A percentile compares a stretch with the other conserved stretches of the same genome.
phyloP scores from a whole-genome alignment of 1,140 invertebrate genomes.

The Zaprionus davidi region DNA sequence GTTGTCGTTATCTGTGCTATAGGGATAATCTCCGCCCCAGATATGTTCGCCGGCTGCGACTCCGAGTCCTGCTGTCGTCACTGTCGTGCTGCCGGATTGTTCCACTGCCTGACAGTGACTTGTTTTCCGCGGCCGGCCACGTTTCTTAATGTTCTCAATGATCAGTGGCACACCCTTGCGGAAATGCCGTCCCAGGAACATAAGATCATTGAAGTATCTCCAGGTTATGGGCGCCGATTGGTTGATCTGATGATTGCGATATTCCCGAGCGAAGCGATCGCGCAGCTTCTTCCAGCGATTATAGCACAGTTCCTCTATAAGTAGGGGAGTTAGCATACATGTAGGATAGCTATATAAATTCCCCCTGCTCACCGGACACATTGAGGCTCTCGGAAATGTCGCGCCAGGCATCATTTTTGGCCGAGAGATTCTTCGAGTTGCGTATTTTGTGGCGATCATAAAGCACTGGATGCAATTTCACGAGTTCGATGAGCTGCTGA shows the following conservation, averaged over 20 bases:
- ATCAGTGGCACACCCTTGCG: slow-evolving; percentile 71
- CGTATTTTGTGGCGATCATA: slow-evolving; percentile 74
- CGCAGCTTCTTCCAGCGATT: slow-evolving; percentile 80
- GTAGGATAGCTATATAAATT: not conserved
- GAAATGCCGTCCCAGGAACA: slow-evolving; percentile 67
- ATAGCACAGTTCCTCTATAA: slow-evolving; percentile 68
- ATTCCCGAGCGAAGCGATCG: slow-evolving; percentile 76
- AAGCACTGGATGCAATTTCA: slow-evolving; percentile 70
- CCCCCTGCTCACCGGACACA: slow-evolving; percentile 55
- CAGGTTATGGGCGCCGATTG: slow-evolving; percentile 57
- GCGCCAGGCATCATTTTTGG: slow-evolving; percentile 75
- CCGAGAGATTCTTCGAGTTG: slow-evolving; percentile 74
- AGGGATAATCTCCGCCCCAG: slow-evolving; percentile 68
- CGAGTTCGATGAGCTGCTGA: slow-evolving; percentile 68
- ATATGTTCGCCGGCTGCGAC: slow-evolving; percentile 44
- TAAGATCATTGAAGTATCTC: slow-evolving; percentile 68
- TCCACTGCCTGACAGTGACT: not conserved
- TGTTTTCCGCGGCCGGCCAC: slow-evolving; percentile 59
- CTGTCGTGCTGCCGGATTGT: slow-evolving; percentile 3
- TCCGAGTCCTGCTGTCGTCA: not conserved
- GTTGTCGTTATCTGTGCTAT: slow-evolving; percentile 63
- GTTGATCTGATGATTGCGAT: slow-evolving; percentile 70
- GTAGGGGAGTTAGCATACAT: not conserved
- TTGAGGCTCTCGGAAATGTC: slow-evolving; percentile 66
- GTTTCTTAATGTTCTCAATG: slow-evolving; percentile 63